phyloP scores from a whole-genome alignment of 2,113 vertebrate species.

The Brachypteracias leptosomus region DNA sequence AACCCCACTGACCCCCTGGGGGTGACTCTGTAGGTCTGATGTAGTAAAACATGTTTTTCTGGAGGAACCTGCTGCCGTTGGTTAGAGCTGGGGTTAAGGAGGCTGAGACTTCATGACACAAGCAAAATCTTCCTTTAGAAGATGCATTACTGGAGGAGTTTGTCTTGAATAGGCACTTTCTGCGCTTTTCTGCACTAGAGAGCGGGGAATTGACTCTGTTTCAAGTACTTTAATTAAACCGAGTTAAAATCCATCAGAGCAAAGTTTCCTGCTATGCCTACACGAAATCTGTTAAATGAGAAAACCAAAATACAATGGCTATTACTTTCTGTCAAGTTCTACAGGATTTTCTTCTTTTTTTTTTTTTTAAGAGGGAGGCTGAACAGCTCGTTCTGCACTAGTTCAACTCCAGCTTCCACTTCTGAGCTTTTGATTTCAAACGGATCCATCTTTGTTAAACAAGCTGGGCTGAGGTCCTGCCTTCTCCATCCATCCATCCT shows the following conservation, averaged over 20 bases:
- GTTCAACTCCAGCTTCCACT: not conserved
- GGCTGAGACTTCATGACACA: not conserved
- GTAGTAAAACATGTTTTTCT: not conserved
- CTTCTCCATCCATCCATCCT: not conserved
- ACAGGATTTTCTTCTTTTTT: not conserved
- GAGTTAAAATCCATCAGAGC: slow-evolving; percentile 23
- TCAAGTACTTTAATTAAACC: slow-evolving; percentile 43
- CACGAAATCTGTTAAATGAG: slow-evolving; percentile 12
- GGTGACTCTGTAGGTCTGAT: rapidly evolving
- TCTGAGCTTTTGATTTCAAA: not conserved
- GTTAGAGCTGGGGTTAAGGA: not conserved
- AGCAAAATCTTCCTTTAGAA: not conserved
- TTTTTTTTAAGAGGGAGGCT: not conserved
- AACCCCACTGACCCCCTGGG: not conserved
- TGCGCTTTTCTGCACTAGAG: not conserved
- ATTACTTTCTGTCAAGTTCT: slow-evolving; percentile 30
- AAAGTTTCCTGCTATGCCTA: slow-evolving; percentile 13
- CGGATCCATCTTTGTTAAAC: not conserved
- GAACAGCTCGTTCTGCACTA: not conserved
- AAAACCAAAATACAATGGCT: slow-evolving; percentile 8
- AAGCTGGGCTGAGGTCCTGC: not conserved
- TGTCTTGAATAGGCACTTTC: not conserved
- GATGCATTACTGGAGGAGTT: not conserved
- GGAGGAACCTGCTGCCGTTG: rapidly evolving
- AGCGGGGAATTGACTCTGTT: not conserved